Conservation (phyloP, 2,113 vertebrate species). For the Ptilonorhynchus violaceus region DNA sequence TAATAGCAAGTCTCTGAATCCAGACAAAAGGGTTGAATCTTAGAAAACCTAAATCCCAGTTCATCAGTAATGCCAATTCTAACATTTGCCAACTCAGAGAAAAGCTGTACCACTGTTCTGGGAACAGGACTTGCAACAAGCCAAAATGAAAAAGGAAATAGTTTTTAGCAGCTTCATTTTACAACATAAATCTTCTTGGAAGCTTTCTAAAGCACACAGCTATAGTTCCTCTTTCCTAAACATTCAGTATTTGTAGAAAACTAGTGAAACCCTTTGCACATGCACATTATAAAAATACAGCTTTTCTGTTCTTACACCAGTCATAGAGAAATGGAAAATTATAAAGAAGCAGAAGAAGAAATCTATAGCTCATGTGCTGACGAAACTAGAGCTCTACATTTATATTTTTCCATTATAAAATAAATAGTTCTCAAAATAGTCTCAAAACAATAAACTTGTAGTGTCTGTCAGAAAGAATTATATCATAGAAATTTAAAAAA, state of each 20-base stretch:
- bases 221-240: background rate
- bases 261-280: background rate
- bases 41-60: background rate
- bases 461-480: constrained; percentile 5
- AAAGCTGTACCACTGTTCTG: background rate
- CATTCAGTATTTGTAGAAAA: background rate
- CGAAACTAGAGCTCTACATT: background rate
- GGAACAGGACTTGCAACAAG: background rate
- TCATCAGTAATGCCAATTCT: background rate
- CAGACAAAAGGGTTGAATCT: background rate
- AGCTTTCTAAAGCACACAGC: background rate
- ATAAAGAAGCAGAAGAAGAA: background rate
- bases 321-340: background rate
- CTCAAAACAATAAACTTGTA: background rate
- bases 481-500: background rate
- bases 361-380: background rate
- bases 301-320: background rate
- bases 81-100: background rate
- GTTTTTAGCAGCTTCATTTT: background rate
- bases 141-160: background rate
- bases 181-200: background rate
- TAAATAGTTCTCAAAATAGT: constrained; percentile 19
- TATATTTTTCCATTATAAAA: constrained; percentile 9
- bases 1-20: background rate
- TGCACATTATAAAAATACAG: background rate